Evolutionary conservation across 23 tunicate genomes (phyloP).

Genomic region (Trididemnum miniatum): DNA sequence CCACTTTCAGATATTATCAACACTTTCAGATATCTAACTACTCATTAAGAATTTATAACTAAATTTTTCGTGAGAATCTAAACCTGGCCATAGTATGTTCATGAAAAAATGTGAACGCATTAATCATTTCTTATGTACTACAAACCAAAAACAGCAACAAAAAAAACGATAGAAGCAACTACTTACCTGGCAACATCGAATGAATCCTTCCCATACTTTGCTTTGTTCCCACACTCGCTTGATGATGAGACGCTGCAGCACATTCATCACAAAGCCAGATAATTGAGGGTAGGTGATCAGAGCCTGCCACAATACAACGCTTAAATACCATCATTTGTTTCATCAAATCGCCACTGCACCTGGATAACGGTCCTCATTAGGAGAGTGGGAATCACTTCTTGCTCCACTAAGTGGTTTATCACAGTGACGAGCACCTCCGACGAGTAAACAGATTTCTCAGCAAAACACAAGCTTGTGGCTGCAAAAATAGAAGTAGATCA

Average conservation of each 20-base stretch:
- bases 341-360: no score
- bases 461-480: conserved; percentile 92
- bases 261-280: conserved; percentile 86
- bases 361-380: conserved; percentile 93
- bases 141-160: no score
- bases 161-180: neutral
- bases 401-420: conserved; percentile 82
- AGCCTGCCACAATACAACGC: no score
- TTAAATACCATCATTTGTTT: no score
- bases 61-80: no score
- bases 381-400: conserved; percentile 71
- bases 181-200: conserved; percentile 87
- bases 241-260: conserved; percentile 69
- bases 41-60: no score
- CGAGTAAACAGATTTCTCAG: conserved; percentile 89
- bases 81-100: no score
- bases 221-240: conserved; percentile 93
- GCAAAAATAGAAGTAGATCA: neutral
- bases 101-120: no score
- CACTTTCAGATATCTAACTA: no score
- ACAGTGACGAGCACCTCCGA: conserved; percentile 93
- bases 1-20: no score
- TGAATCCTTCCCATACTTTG: conserved; percentile 97
- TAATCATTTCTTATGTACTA: no score
- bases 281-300: conserved; percentile 90